Evolutionary conservation across 2,797 vertebrate species (phyloP).

Genomic region (Tachyglossus aculeatus): DNA sequence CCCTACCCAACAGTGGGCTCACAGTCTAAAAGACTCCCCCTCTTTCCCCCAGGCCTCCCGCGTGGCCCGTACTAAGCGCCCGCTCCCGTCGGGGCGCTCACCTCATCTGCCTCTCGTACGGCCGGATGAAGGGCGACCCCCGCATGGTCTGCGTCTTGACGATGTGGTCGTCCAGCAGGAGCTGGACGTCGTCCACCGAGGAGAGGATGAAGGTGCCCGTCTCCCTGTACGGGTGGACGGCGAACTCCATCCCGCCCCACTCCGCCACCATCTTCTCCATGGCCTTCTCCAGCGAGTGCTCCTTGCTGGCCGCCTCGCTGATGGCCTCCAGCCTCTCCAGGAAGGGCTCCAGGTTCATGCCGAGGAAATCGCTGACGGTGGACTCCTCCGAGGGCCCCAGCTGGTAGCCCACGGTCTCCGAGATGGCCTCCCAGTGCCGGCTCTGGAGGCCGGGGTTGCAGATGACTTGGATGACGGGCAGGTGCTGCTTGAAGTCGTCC

Average conservation of each 20-base stretch:
- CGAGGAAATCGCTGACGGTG: constrained; percentile 76
- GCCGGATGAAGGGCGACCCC: constrained; percentile 87
- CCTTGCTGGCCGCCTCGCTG: constrained; percentile 86
- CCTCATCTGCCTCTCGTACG: constrained; percentile 84
- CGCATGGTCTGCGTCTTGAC: constrained; percentile 90
- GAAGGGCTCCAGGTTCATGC: constrained; percentile 80
- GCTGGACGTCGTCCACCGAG: constrained; percentile 85
- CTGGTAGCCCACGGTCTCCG: constrained; percentile 69
- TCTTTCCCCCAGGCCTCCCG: too few species aligned
- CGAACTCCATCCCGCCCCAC: constrained; percentile 82
- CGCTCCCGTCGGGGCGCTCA: too few species aligned
- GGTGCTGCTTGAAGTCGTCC: constrained; percentile 82
- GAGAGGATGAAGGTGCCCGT: constrained; percentile 85
- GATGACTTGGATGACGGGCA: constrained; percentile 85
- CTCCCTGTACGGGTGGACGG: constrained; percentile 80
- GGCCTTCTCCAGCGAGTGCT: constrained; percentile 84
- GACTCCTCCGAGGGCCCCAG: constrained; percentile 74
- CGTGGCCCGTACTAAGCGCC: too few species aligned
- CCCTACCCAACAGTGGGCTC: too few species aligned
- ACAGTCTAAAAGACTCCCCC: too few species aligned
- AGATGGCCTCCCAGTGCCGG: constrained; percentile 87
- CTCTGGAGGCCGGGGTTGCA: constrained; percentile 86
- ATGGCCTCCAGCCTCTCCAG: constrained; percentile 80
- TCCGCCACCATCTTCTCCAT: constrained; percentile 85
- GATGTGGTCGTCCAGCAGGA: constrained; percentile 88